phyloP scores from a whole-genome alignment of 2,113 vertebrate species.

The Sapayoa aenigma region DNA sequence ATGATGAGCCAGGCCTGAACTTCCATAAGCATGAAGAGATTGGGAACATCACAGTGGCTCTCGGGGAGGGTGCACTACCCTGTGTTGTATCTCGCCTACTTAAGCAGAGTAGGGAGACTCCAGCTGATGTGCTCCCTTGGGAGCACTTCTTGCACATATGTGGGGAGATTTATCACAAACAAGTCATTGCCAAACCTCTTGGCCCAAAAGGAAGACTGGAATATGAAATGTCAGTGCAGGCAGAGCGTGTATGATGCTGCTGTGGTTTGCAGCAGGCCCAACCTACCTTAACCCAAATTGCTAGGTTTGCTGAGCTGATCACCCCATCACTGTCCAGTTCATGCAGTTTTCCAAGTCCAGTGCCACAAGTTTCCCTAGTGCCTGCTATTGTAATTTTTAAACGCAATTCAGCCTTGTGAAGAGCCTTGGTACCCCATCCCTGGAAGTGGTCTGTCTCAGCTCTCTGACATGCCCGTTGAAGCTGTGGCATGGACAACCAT shows the following conservation, averaged over 20 bases:
- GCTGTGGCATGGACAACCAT: background rate
- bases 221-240: rapidly evolving
- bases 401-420: rapidly evolving
- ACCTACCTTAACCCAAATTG: no score
- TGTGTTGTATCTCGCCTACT: background rate
- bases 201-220: background rate
- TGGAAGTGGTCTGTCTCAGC: background rate
- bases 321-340: background rate
- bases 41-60: background rate
- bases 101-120: background rate
- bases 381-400: background rate
- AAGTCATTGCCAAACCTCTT: background rate
- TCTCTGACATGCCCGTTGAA: background rate
- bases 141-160: rapidly evolving
- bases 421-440: background rate
- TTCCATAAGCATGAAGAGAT: background rate
- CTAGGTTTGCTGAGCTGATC: background rate
- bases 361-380: background rate
- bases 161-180: background rate
- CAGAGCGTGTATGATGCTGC: background rate
- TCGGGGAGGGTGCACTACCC: background rate
- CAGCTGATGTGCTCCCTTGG: background rate
- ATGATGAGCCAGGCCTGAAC: background rate
- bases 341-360: background rate
- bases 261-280: background rate